Evolutionary conservation across 2,113 vertebrate genomes (phyloP).

Genomic region (Forbesichthys papilliferus): DNA sequence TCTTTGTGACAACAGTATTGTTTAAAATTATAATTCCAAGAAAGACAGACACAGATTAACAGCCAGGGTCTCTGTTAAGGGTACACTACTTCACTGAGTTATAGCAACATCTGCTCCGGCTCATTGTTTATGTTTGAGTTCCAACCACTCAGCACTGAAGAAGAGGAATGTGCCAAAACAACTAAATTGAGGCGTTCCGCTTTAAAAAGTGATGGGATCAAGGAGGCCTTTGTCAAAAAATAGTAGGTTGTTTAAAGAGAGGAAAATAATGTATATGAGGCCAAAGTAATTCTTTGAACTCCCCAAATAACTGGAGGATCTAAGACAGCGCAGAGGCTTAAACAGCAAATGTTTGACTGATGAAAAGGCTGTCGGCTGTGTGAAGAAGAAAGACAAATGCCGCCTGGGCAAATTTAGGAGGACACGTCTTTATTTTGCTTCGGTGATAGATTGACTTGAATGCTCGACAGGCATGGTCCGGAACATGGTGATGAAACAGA

Average conservation of each 20-base stretch:
- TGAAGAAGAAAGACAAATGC: background rate
- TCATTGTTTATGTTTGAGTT: too few species aligned
- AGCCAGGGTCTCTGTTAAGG: too few species aligned
- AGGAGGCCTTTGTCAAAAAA: background rate
- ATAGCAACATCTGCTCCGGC: too few species aligned
- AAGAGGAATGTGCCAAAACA: background rate
- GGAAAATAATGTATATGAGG: background rate
- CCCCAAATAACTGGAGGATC: constrained; percentile 31
- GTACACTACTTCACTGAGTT: too few species aligned
- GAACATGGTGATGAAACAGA: background rate
- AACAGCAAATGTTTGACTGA: constrained; percentile 9
- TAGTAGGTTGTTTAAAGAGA: background rate
- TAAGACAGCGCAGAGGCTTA: background rate
- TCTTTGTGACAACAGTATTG: too few species aligned
- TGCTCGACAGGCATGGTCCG: too few species aligned
- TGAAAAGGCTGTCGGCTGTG: background rate
- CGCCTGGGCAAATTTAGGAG: background rate
- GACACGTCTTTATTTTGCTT: too few species aligned
- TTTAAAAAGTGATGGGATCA: too few species aligned
- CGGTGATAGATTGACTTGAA: too few species aligned
- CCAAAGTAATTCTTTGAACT: constrained; percentile 23
- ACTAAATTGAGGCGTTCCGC: too few species aligned
- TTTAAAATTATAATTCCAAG: too few species aligned
- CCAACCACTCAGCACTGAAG: background rate
- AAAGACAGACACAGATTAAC: too few species aligned